These are phyloP conservation scores for Charaxes varanes DNA, from an alignment of 1,140 invertebrate genomes.

Conservation along the genomic window DNA sequence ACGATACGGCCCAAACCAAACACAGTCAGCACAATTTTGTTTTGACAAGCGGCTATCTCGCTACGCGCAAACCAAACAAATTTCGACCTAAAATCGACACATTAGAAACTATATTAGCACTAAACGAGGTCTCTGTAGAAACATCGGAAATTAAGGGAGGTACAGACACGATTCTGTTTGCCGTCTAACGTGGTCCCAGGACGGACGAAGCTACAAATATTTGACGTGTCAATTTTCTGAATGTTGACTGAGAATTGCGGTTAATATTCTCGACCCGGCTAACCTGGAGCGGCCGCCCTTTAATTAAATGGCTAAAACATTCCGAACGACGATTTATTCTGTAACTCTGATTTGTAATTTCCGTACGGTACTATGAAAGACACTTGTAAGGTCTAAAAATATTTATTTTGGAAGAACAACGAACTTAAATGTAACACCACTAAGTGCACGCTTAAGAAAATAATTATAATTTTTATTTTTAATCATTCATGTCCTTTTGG, in stretches of 20 bases:
- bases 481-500: too few species aligned
- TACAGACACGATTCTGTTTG: slow-evolving; percentile 72
- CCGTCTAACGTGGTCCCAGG: slow-evolving; percentile 70
- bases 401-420: too few species aligned
- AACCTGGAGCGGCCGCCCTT: slow-evolving; percentile 52
- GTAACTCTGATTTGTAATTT: not conserved
- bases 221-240: slow-evolving; percentile 74
- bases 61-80: slow-evolving; percentile 24
- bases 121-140: slow-evolving; percentile 35
- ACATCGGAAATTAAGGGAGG: slow-evolving; percentile 73
- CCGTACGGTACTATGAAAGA: too few species aligned
- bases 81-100: slow-evolving; percentile 31
- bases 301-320: slow-evolving; percentile 71
- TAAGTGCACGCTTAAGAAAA: too few species aligned
- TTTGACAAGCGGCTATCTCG: slow-evolving; percentile 65
- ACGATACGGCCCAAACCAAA: slow-evolving; percentile 73
- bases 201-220: slow-evolving; percentile 73
- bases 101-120: slow-evolving; percentile 35
- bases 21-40: slow-evolving; percentile 72
- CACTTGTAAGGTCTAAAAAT: too few species aligned
- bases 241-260: slow-evolving; percentile 73
- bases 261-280: slow-evolving; percentile 67
- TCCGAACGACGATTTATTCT: slow-evolving; percentile 61
- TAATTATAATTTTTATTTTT: too few species aligned
- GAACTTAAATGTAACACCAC: too few species aligned